Conservation (phyloP, 2,113 vertebrate genomes). For the Sciurus niger region DNA sequence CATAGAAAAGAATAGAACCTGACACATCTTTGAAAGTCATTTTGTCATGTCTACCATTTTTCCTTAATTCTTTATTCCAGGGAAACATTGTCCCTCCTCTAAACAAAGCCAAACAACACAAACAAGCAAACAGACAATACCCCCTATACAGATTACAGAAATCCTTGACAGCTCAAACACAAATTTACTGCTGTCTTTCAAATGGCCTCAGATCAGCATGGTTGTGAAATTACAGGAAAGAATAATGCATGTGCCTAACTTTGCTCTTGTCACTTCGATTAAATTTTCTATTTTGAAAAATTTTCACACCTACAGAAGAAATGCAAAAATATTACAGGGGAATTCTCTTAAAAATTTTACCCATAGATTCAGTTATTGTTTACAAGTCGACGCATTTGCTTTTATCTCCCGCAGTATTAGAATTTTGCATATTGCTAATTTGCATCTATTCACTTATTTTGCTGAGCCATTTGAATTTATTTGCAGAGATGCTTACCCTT, state of each 20-base stretch:
- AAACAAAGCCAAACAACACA: neutral
- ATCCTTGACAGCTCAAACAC: neutral
- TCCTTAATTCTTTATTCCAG: neutral
- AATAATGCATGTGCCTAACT: neutral
- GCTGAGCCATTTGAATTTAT: neutral
- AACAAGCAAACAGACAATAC: neutral
- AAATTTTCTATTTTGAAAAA: neutral
- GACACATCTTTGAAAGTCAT: neutral
- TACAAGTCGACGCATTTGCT: neutral
- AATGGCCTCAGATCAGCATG: neutral
- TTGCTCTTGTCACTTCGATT: neutral
- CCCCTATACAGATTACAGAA: neutral
- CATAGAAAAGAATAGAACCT: neutral
- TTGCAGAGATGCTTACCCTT: neutral
- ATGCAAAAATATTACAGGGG: neutral
- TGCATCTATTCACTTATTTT: neutral
- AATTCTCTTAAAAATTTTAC: neutral
- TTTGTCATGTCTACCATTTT: neutral
- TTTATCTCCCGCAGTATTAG: neutral
- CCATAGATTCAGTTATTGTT: neutral
- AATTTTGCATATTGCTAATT: neutral
- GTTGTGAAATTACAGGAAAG: neutral
- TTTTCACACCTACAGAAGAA: neutral
- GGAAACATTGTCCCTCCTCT: neutral
- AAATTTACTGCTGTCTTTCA: neutral